Base-by-base conservation (phyloP, 2,888 invertebrate genomes). In the Callimorpha dominula region DNA sequence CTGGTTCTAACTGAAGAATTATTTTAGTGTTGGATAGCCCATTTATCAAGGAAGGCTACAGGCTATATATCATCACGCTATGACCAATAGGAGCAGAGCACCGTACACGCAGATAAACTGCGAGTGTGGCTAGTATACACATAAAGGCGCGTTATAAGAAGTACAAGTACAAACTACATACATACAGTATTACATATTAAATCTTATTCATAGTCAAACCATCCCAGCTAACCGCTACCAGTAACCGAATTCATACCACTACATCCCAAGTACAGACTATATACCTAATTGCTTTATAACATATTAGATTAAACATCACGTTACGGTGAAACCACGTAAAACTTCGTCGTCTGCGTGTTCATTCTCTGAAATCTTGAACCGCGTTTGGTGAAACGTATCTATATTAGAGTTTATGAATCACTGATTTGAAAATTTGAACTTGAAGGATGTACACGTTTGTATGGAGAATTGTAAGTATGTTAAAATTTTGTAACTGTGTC, bases 271-370 rank as follows among this genome's bases (percentile, higher is more conserved):
- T 54, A 63, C 43, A 68, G 63, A 65, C 83, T 78, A 78, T 71
- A 66, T 31, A 68, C 67, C 68, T 76, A 79, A 73, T 79, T 77
- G 66, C 71, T 50, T 46, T 62, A 65, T 52, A 70, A 57, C 72
- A 71, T 57, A 67, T 75, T 83, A 63, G 72, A 81, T 81, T 81
- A 81, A 68, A 70, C 60, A 60, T 60, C 64, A 20, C n/a, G 62
- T 42, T 65, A 64, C 40, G 57, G n/a, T n/a, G n/a, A n/a, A n/a
- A n/a, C n/a, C n/a, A n/a, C n/a, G 69, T 72, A 69, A 73, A 77
- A 75, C 68, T 78, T 78, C 8, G 62, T 31, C 65, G 65, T 64
- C 42, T 72, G 66, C 43, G 54, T 64, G 65, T 75, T 72, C 54
- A 73, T 70, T 65, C 68, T 75, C 42, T 60, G 67, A 64, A 75